These are phyloP conservation scores for Rhabdophis nuchalis DNA, from an alignment of 2,797 vertebrate genomes.

Conservation along the genomic window DNA sequence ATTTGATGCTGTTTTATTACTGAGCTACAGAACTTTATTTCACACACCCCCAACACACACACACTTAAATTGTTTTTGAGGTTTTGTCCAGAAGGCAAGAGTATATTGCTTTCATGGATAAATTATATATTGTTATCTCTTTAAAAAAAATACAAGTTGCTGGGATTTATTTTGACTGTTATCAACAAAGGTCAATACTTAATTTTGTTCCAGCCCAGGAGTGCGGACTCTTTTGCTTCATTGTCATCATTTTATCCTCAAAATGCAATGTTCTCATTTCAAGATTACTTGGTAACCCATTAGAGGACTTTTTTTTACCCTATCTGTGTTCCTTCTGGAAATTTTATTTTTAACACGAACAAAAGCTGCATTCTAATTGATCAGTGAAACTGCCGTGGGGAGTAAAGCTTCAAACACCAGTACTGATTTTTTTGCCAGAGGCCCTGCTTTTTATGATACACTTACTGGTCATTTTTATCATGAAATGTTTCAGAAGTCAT, in stretches of 20 bases:
- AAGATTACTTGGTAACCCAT: background rate
- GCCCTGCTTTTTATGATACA: background rate
- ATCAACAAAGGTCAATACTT: conserved; percentile 32
- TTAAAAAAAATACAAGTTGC: conserved; percentile 26
- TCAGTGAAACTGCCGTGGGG: background rate
- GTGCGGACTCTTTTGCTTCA: conserved; percentile 36
- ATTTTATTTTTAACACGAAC: background rate
- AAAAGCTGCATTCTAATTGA: background rate
- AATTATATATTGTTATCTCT: background rate
- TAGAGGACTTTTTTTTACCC: background rate
- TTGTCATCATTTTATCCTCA: conserved; percentile 39
- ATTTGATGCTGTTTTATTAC: background rate
- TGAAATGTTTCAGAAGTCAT: background rate
- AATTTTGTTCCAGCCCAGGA: conserved; percentile 35
- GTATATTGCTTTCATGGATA: conserved; percentile 9
- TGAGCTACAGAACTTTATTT: background rate
- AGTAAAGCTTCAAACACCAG: background rate
- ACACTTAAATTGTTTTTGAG: background rate
- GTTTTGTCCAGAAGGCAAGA: conserved; percentile 22
- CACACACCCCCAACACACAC: conserved; percentile 5
- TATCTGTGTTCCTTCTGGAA: background rate
- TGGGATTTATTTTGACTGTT: conserved; percentile 1
- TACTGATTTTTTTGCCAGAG: background rate
- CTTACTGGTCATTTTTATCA: background rate
- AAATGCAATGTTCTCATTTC: conserved; percentile 52